Evolutionary conservation across 2,888 invertebrate genomes (phyloP).

Genomic region (Mayetiola destructor): DNA sequence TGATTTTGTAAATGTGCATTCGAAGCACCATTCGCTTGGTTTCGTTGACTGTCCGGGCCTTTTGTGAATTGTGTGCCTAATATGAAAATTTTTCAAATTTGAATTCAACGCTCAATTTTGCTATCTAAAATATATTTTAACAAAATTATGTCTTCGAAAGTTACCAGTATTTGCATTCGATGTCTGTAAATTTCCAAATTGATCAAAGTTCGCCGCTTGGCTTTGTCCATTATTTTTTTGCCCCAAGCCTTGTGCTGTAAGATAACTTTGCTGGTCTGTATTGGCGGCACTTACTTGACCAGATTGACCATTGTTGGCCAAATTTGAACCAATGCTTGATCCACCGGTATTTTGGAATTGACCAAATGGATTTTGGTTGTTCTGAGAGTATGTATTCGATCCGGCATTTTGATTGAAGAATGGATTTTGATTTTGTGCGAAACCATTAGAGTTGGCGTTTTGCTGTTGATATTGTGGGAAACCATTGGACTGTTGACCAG

Average conservation of each 20-base stretch:
- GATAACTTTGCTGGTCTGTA: slow-evolving; percentile 25
- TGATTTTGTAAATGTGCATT: slow-evolving; percentile 24
- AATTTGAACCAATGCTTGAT: slow-evolving; percentile 29
- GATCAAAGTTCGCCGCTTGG: slow-evolving; percentile 28
- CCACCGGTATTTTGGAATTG: slow-evolving; percentile 25
- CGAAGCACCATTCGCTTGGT: slow-evolving; percentile 26
- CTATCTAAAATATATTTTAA: background rate
- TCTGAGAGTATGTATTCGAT: slow-evolving; percentile 27
- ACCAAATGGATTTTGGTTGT: slow-evolving; percentile 21
- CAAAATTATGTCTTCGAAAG: background rate
- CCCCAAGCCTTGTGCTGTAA: slow-evolving; percentile 22
- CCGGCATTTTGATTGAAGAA: slow-evolving; percentile 16
- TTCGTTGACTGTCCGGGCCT: slow-evolving; percentile 21
- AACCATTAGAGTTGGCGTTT: background rate
- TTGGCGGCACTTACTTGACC: slow-evolving; percentile 32
- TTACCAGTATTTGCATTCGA: slow-evolving; percentile 25
- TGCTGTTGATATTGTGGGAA: background rate
- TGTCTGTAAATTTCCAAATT: slow-evolving; percentile 25
- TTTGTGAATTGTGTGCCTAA: slow-evolving; percentile 24
- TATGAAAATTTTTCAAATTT: background rate
- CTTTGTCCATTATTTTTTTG: slow-evolving; percentile 28
- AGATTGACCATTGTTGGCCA: slow-evolving; percentile 28
- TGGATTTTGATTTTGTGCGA: slow-evolving; percentile 1
- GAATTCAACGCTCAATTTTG: too few species aligned
- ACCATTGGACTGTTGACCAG: background rate